phyloP scores from a whole-genome alignment of 2,113 vertebrate species.

The Elachura formosa region DNA sequence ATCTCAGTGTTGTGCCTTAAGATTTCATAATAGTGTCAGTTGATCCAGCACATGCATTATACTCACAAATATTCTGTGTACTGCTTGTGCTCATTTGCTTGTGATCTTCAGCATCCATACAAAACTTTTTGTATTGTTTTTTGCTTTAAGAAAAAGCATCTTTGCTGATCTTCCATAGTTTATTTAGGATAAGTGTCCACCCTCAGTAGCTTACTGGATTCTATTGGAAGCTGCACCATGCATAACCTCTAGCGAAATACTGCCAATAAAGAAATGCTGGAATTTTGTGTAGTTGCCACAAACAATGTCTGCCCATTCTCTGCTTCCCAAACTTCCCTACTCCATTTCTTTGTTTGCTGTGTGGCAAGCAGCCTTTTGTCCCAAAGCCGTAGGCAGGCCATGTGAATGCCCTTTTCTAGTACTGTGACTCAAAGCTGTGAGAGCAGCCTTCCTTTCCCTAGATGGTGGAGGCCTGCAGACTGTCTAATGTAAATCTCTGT shows the following conservation, averaged over 20 bases:
- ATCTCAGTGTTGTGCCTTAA: not conserved
- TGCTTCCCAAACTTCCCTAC: not conserved
- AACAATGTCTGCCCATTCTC: not conserved
- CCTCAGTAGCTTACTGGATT: not conserved
- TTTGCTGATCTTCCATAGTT: not conserved
- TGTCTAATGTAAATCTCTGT: not conserved
- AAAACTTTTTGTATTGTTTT: not conserved
- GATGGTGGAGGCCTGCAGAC: not conserved
- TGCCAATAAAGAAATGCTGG: not conserved
- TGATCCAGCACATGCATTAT: not conserved
- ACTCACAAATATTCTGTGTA: not conserved
- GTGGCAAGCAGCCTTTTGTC: not conserved
- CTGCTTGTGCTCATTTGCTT: not conserved
- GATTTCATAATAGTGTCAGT: not conserved
- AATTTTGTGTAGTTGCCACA: not conserved
- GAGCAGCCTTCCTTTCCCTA: not conserved
- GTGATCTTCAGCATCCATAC: not conserved
- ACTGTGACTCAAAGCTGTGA: not conserved
- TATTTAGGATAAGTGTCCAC: not conserved
- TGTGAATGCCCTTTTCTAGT: not conserved
- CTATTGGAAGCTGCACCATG: not conserved
- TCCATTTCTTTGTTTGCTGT: not conserved
- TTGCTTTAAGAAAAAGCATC: not conserved
- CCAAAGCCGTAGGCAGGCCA: not conserved
- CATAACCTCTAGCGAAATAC: not conserved